phyloP scores from a whole-genome alignment of 2,797 vertebrate species.

The Rhinoraja longicauda region DNA sequence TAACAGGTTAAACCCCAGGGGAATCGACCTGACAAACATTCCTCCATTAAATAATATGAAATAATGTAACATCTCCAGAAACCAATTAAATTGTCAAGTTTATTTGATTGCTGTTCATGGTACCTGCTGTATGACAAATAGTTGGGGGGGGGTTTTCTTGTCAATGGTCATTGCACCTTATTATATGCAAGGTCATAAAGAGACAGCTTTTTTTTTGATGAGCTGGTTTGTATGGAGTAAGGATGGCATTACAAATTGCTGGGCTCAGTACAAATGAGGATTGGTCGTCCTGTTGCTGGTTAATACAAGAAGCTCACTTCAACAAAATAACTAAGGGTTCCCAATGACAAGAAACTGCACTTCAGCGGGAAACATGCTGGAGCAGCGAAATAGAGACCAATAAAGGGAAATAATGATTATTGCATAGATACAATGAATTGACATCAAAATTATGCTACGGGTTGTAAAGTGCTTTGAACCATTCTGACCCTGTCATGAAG shows the following conservation, averaged over 20 bases:
- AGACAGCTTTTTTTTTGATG: not conserved
- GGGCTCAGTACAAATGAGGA: not conserved
- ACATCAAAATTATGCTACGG: constrained; percentile 13
- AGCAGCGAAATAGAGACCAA: not conserved
- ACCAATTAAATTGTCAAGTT: not conserved
- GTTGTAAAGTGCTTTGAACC: constrained; percentile 18
- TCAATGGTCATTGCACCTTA: not conserved
- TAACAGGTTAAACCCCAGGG: not conserved
- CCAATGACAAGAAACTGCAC: not conserved
- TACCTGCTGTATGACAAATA: not conserved
- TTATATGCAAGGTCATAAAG: not conserved
- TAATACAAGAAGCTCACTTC: not conserved
- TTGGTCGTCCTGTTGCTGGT: not conserved
- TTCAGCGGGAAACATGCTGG: not conserved
- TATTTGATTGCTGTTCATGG: not conserved
- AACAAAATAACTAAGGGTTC: too few relatives aligned
- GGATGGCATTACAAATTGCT: not conserved
- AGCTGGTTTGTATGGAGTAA: too few relatives aligned
- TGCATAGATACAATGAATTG: not conserved
- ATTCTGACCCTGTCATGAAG: not conserved
- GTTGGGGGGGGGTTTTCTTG: not conserved
- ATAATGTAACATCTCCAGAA: not conserved
- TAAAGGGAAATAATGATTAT: not conserved
- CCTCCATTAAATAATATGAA: not conserved
- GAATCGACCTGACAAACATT: not conserved